A percentile compares a stretch with the other conserved stretches of the same genome.
phyloP scores from a whole-genome alignment of 2,113 vertebrate genomes.

The Tamias sibiricus region DNA sequence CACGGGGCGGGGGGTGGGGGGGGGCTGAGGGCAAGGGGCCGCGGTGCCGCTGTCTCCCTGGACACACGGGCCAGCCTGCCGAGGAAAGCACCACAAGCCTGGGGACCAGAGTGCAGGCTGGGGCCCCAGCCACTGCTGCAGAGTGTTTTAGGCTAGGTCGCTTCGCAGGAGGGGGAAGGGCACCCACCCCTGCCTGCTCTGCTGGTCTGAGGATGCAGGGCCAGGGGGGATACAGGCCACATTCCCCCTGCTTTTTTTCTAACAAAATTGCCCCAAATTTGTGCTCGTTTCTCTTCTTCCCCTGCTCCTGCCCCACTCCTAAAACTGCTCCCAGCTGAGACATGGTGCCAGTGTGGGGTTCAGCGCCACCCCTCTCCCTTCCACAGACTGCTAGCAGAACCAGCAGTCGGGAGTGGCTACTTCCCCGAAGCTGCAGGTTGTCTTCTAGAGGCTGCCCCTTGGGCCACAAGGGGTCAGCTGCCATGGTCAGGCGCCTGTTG shows the following conservation, averaged over 20 bases:
- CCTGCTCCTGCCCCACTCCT: background rate
- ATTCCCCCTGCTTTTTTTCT: background rate
- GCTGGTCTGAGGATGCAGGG: background rate
- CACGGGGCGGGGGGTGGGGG: background rate
- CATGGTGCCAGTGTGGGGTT: background rate
- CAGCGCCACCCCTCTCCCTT: background rate
- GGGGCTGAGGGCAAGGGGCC: background rate
- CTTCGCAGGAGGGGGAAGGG: no score
- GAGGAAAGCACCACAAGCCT: fast-evolving
- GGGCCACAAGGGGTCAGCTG: background rate
- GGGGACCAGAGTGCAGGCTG: background rate
- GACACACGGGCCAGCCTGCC: background rate
- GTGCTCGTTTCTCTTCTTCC: constrained; percentile 16
- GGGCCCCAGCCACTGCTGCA: no score
- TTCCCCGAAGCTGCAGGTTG: background rate
- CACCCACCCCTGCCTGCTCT: no score
- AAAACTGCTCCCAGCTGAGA: background rate
- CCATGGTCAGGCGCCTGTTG: background rate
- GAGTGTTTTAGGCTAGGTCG: background rate
- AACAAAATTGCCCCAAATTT: background rate
- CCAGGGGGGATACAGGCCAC: background rate
- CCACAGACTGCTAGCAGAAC: background rate
- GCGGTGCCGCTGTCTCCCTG: background rate
- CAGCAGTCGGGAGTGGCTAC: background rate
- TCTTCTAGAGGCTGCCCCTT: background rate